Conservation (phyloP, 1,140 invertebrate species). For the Dermatophagoides farinae region DNA sequence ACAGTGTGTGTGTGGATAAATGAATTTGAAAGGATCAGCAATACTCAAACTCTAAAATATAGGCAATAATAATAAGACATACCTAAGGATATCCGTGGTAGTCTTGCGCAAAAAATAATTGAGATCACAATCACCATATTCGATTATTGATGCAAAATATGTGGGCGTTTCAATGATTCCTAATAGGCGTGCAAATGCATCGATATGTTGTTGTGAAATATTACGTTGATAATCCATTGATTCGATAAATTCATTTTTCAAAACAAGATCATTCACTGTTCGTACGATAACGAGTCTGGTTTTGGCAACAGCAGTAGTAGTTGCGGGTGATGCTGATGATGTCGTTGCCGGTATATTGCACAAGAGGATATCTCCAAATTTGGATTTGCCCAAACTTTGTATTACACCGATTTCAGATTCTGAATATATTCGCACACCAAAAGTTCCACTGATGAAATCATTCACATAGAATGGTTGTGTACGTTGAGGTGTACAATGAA, state of each 20-base stretch:
- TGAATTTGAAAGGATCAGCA: background rate
- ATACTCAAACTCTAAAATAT: background rate
- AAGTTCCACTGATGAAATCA: background rate
- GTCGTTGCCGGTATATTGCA: background rate
- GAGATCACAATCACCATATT: conserved; percentile 8
- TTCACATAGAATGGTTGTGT: too few relatives aligned
- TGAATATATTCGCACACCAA: background rate
- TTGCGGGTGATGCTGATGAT: background rate
- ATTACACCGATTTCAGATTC: background rate
- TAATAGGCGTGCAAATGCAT: conserved; percentile 7
- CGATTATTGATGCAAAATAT: conserved; percentile 3
- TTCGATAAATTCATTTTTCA: conserved; percentile 3
- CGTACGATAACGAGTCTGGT: background rate
- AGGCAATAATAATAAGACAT: background rate
- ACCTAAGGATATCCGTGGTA: background rate
- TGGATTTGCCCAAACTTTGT: conserved; percentile 1
- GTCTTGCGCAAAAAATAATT: conserved; percentile 2
- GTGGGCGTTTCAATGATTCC: conserved; percentile 7
- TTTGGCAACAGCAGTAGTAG: background rate
- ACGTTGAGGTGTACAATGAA: too few relatives aligned
- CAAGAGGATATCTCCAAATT: conserved; percentile 1
- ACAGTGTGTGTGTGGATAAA: too few relatives aligned
- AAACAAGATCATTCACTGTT: background rate
- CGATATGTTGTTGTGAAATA: background rate
- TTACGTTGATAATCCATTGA: background rate